These are phyloP conservation scores for Argya squamiceps DNA, from an alignment of 2,797 vertebrate genomes.

Conservation along the genomic window DNA sequence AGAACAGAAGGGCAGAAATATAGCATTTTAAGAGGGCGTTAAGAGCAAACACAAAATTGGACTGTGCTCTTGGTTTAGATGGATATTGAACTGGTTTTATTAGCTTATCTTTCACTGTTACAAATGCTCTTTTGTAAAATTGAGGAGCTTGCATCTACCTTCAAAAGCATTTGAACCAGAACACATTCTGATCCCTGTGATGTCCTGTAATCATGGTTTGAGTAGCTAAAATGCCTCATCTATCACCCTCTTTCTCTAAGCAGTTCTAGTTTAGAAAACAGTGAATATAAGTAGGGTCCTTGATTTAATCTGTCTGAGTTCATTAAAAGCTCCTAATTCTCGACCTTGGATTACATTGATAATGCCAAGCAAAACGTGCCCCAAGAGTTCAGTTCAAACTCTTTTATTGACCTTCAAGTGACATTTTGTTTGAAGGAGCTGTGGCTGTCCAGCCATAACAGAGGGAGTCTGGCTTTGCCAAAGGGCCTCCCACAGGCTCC, in stretches of 20 bases:
- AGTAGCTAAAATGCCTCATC: not conserved
- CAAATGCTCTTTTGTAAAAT: not conserved
- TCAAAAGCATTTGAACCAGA: conserved; percentile 1
- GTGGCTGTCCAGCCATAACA: not conserved
- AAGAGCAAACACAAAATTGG: conserved; percentile 14
- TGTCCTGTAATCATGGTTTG: not conserved
- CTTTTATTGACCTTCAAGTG: not conserved
- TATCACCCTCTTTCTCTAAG: not conserved
- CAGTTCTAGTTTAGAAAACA: not conserved
- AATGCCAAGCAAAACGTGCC: not conserved
- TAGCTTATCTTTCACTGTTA: conserved; percentile 1
- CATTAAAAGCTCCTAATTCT: not conserved
- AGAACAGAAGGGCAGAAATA: not conserved
- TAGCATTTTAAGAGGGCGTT: not conserved
- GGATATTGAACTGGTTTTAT: conserved; percentile 23
- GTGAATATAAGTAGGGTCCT: not conserved
- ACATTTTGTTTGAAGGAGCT: not conserved
- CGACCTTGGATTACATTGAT: not conserved
- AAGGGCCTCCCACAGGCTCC: not conserved
- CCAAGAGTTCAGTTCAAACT: not conserved
- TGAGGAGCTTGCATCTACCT: not conserved
- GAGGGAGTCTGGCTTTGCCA: not conserved
- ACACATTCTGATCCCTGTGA: not conserved
- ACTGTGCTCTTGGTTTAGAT: not conserved
- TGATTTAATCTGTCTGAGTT: not conserved